A percentile compares a stretch with the other conserved stretches of the same genome.
phyloP scores from a whole-genome alignment of 2,797 vertebrate species.

The Enteromius afrohamiltoni region DNA sequence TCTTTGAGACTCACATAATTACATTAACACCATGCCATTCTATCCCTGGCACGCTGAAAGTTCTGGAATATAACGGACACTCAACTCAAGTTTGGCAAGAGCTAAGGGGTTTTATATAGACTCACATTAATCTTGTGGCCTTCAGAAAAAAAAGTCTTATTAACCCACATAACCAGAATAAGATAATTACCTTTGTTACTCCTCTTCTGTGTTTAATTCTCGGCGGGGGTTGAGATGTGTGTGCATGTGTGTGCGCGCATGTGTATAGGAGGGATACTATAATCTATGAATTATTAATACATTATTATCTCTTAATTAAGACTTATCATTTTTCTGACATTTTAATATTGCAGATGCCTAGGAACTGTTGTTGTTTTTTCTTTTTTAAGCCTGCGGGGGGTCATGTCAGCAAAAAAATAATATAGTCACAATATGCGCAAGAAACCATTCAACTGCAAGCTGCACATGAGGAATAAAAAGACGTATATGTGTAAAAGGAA shows the following conservation, averaged over 20 bases:
- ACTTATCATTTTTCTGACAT: constrained; percentile 33
- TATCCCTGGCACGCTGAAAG: constrained; percentile 43
- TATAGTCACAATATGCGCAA: background rate
- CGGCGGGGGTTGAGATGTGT: constrained; percentile 35
- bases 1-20: constrained; percentile 29
- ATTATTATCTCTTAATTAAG: constrained; percentile 53
- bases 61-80: constrained; percentile 54
- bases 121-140: constrained; percentile 61
- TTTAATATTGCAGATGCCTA: constrained; percentile 39
- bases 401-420: constrained; percentile 30
- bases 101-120: constrained; percentile 60
- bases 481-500: background rate
- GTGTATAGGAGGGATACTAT: constrained; percentile 22
- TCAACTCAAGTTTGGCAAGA: constrained; percentile 49
- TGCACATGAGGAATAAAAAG: background rate
- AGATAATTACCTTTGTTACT: constrained; percentile 65
- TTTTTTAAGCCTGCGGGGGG: constrained; percentile 1
- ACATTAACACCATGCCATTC: constrained; percentile 7
- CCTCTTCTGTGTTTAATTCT: constrained; percentile 59
- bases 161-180: constrained; percentile 66
- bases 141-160: constrained; percentile 54
- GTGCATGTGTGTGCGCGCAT: background rate
- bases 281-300: constrained; percentile 55
- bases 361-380: constrained; percentile 4
- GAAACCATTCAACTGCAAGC: background rate